A percentile compares a stretch with the other conserved stretches of the same genome.
These are phyloP conservation scores for Pheosia tremula DNA, from an alignment of 2,888 invertebrate genomes.

Conservation along the genomic window DNA sequence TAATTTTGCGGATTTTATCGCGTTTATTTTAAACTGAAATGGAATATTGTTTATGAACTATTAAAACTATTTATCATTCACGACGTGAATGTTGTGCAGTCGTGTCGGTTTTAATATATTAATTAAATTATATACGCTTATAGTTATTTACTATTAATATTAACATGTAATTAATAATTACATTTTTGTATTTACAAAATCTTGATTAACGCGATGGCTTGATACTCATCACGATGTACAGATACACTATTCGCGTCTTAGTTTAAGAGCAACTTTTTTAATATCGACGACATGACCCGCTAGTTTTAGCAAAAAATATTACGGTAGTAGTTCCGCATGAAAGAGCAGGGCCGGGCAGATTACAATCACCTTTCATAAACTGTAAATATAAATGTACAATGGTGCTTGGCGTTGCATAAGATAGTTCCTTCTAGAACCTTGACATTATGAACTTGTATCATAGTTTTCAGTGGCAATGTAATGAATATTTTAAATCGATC, in stretches of 20 bases:
- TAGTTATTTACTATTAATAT: too few species aligned
- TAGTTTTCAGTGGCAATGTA: background rate
- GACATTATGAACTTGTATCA: slow-evolving; percentile 3
- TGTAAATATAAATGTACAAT: slow-evolving; percentile 34
- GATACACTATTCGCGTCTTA: slow-evolving; percentile 25
- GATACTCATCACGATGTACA: slow-evolving; percentile 17
- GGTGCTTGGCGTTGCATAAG: slow-evolving; percentile 15
- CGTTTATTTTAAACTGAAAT: too few species aligned
- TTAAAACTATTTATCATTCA: too few species aligned
- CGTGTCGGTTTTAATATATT: too few species aligned
- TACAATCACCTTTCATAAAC: slow-evolving; percentile 49
- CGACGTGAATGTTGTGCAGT: too few species aligned
- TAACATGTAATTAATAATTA: too few species aligned
- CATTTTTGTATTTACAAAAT: too few species aligned
- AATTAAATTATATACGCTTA: too few species aligned
- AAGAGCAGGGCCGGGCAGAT: slow-evolving; percentile 48
- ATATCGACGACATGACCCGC: slow-evolving; percentile 38
- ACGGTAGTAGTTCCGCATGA: slow-evolving; percentile 53
- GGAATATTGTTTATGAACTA: too few species aligned
- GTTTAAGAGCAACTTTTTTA: slow-evolving; percentile 36
- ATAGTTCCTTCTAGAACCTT: slow-evolving; percentile 7
- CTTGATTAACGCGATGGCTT: background rate
- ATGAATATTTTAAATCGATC: too few species aligned
- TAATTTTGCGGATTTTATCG: too few species aligned
- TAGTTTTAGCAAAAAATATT: slow-evolving; percentile 47